A percentile compares a stretch with the other conserved stretches of the same genome.
phyloP scores from a whole-genome alignment of 1,140 invertebrate genomes.

The Sycophaga agraensis region DNA sequence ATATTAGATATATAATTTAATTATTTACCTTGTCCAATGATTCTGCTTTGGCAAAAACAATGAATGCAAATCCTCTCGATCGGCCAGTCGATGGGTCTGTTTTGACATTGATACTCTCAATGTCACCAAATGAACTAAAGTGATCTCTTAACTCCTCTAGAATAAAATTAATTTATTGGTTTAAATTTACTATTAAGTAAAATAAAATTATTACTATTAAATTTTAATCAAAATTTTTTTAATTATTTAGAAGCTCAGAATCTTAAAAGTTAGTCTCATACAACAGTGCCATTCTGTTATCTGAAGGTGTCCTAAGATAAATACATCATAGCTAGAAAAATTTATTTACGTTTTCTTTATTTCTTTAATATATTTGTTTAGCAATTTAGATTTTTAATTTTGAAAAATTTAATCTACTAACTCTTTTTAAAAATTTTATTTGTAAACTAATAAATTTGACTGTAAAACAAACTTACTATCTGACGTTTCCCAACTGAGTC shows the following conservation, averaged over 20 bases:
- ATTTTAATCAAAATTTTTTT: not conserved
- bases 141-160: conserved; percentile 90
- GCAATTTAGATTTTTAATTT: not conserved
- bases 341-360: not conserved
- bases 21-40: conserved; percentile 82
- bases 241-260: conserved; percentile 31
- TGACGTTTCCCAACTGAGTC: conserved; percentile 95
- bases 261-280: conserved; percentile 39
- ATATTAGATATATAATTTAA: not conserved
- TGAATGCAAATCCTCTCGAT: conserved; percentile 91
- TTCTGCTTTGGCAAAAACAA: conserved; percentile 86
- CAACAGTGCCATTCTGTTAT: conserved; percentile 45
- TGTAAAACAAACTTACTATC: conserved; percentile 78
- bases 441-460: conserved; percentile 24
- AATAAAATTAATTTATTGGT: conserved; percentile 33
- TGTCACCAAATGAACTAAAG: conserved; percentile 86
- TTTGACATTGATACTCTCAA: conserved; percentile 92
- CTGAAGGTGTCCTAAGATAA: conserved; percentile 53
- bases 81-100: conserved; percentile 87
- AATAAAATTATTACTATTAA: not conserved
- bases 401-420: too few relatives aligned
- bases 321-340: conserved; percentile 32
- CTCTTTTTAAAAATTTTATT: too few relatives aligned
- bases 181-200: not conserved
- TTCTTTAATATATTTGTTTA: not conserved